Base-by-base conservation (phyloP, 2,888 invertebrate genomes). In the Clepsis dumicolana region DNA sequence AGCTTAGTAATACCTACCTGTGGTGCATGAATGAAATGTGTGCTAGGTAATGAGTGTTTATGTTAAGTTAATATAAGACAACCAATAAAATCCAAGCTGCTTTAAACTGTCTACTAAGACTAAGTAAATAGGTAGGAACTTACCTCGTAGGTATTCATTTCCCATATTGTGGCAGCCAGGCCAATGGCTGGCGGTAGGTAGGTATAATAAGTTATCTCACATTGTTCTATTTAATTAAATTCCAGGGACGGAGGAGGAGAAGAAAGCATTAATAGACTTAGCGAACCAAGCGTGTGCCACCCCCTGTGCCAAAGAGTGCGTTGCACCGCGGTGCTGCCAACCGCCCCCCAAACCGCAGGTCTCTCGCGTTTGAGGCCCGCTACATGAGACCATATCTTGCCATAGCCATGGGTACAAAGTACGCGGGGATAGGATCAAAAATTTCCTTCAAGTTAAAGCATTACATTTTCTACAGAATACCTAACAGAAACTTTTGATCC, bases 231-330 rank as follows among this genome's bases (percentile, higher is more conserved):
- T 12, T 21, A n/a, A 25, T n/a, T n/a, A n/a, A n/a, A n/a, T 71
- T 29, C 54, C 80, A 93, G 93, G 88, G 73, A 83, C 88, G 64
- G 89, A 87, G 8, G 92, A 92, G 73, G 93, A 93, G 65, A 87
- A 88, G 69, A 91, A 90, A 72, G 81, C 82, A 16, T 72, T 88
- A 63, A 80, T 92, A 65, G 90, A 93, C 41, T 90, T 89, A 59
- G 87, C 87, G 1, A 90, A 90, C 72, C 81, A 82, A 7, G 91
- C 89, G 0, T 89, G 88, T 70, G 83, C 86, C 2, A 86, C 82
- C 41, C 91, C 91, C 0, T 94, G 92, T 60, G 94, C 90, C 27
- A 94, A 94, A 72, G 92, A 92, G 74, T 92, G 94, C 78, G 82
- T 75, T 1, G 91, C 91, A 4, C 92, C 92, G 0, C 81, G 89